Conservation (phyloP, 2,888 invertebrate genomes). For the Chymomyza procnemis region DNA sequence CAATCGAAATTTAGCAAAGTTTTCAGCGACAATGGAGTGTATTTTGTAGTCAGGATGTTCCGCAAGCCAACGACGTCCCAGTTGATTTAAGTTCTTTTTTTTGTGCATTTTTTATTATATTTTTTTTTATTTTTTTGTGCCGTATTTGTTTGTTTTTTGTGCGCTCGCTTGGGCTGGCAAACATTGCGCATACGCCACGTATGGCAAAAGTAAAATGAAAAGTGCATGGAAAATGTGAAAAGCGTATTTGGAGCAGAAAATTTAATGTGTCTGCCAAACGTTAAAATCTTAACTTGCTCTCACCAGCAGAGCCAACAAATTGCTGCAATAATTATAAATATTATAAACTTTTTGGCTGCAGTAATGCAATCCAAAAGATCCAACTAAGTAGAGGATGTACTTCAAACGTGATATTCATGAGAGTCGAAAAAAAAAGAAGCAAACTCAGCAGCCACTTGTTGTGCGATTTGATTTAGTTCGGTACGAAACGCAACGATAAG, state of each 20-base stretch:
- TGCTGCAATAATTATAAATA: not conserved
- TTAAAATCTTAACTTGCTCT: not conserved
- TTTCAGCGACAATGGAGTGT: too few species aligned
- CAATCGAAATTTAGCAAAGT: too few species aligned
- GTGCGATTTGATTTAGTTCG: not conserved
- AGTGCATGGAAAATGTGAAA: slow-evolving; percentile 66
- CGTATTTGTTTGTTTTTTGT: slow-evolving; percentile 40
- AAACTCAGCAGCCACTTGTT: not conserved
- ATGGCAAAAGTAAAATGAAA: slow-evolving; percentile 53
- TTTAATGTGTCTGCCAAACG: slow-evolving; percentile 53
- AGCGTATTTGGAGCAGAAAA: slow-evolving; percentile 70
- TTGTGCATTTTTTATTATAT: too few species aligned
- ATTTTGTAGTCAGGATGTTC: too few species aligned
- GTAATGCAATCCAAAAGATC: not conserved
- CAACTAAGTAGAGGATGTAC: too few species aligned
- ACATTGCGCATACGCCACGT: slow-evolving; percentile 68
- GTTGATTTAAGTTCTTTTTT: not conserved
- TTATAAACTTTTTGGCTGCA: not conserved
- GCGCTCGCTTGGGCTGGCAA: slow-evolving; percentile 44
- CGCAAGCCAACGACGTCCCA: too few species aligned
- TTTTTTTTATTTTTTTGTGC: slow-evolving; percentile 28
- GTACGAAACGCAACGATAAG: not conserved
- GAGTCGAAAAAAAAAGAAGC: too few species aligned
- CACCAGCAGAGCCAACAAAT: not conserved
- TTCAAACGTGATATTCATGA: not conserved